These are phyloP conservation scores for Buceros bicornis DNA, from an alignment of 2,797 vertebrate species.

Conservation along the genomic window DNA sequence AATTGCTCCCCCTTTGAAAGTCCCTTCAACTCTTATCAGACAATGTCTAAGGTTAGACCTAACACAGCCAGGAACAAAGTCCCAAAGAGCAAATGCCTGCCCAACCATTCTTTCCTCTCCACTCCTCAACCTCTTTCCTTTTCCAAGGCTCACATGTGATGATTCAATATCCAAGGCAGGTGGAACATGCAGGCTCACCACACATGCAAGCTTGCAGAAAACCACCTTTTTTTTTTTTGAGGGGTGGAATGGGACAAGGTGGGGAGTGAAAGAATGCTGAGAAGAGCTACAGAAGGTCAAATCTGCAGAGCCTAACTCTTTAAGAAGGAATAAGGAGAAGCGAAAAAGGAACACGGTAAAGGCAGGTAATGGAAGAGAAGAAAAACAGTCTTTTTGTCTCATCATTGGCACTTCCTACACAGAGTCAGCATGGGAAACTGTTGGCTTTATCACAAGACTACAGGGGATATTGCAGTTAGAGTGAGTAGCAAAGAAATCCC, in stretches of 20 bases:
- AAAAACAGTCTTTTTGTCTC: not conserved
- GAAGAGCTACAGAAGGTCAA: conserved; percentile 56
- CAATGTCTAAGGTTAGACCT: not conserved
- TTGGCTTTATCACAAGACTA: not conserved
- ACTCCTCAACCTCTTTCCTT: not conserved
- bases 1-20: not conserved
- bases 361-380: not conserved
- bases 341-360: not conserved
- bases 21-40: not conserved
- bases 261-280: not conserved
- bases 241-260: too few species aligned
- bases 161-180: not conserved
- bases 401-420: not conserved
- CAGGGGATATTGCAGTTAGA: not conserved
- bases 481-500: not conserved
- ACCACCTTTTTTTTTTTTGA: not conserved
- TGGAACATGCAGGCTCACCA: not conserved
- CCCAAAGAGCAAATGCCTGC: conserved; percentile 16
- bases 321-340: not conserved
- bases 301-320: conserved; percentile 24
- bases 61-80: not conserved
- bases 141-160: conserved; percentile 53
- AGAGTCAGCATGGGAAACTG: not conserved
- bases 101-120: not conserved
- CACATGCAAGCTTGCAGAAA: conserved; percentile 36